A percentile compares a stretch with the other conserved stretches of the same genome.
These are phyloP conservation scores for Vanessa cardui DNA, from an alignment of 2,888 invertebrate genomes.

Conservation along the genomic window DNA sequence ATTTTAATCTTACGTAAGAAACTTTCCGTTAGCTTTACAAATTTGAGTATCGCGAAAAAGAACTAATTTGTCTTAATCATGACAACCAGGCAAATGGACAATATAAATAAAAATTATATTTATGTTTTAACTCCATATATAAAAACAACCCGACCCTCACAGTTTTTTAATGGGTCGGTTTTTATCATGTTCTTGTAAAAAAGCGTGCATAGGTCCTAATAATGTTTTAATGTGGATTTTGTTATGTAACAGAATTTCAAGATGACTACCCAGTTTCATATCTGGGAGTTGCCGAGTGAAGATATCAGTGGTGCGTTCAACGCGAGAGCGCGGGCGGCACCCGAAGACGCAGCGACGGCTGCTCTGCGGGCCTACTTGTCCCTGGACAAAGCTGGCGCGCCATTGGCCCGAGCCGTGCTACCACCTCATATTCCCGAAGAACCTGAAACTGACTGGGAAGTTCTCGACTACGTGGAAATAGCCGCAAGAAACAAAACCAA, in stretches of 20 bases:
- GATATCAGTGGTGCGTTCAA: conserved; percentile 86
- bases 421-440: conserved; percentile 77
- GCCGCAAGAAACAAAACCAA: conserved; percentile 45
- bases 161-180: neutral
- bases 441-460: conserved; percentile 85
- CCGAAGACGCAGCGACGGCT: conserved; percentile 71
- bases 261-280: conserved; percentile 80
- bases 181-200: neutral
- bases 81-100: too few species aligned
- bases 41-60: too few species aligned
- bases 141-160: too few species aligned
- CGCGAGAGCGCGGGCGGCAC: conserved; percentile 75
- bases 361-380: conserved; percentile 84
- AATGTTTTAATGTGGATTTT: neutral
- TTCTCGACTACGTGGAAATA: conserved; percentile 86
- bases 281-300: conserved; percentile 77
- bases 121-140: too few species aligned
- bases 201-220: neutral
- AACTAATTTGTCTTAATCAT: too few species aligned
- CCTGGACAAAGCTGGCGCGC: conserved; percentile 82
- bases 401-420: conserved; percentile 82
- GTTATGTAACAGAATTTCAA: conserved; percentile 77
- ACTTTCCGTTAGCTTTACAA: too few species aligned
- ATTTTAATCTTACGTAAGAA: too few species aligned
- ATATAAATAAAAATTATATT: too few species aligned